phyloP scores from a whole-genome alignment of 2,113 vertebrate species.

The Pteruthius melanotis region DNA sequence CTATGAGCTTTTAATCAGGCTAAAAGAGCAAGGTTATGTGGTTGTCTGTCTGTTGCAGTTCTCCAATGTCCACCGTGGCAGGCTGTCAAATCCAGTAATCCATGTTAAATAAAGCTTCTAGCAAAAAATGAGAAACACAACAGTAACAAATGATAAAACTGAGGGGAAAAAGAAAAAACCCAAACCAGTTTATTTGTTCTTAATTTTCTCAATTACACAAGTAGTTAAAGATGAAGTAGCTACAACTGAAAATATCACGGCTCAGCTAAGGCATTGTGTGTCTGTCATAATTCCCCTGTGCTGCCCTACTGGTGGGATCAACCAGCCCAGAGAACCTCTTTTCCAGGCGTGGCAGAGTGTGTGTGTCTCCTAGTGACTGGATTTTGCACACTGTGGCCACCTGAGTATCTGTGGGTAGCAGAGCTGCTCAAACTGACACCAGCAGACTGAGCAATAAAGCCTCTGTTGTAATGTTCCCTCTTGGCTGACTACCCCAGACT shows the following conservation, averaged over 20 bases:
- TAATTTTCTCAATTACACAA: not conserved
- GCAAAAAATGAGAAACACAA: not conserved
- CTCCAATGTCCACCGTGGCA: not conserved
- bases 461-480: not conserved
- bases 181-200: not conserved
- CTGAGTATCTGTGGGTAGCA: not conserved
- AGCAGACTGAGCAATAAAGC: not conserved
- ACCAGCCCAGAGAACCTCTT: not conserved
- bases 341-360: not conserved
- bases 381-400: not conserved
- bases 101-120: not conserved
- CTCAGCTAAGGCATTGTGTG: not conserved
- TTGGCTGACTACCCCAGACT: not conserved
- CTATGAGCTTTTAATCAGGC: not conserved
- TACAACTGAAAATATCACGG: not conserved
- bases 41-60: not conserved
- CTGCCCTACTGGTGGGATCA: not conserved
- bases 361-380: not conserved
- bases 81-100: not conserved
- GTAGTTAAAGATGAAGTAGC: not conserved
- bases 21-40: not conserved
- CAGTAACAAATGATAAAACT: not conserved
- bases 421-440: not conserved
- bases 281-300: not conserved
- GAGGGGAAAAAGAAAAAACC: fast-evolving